Conservation (phyloP, 2,797 vertebrate species). For the Clarias laeviceps region DNA sequence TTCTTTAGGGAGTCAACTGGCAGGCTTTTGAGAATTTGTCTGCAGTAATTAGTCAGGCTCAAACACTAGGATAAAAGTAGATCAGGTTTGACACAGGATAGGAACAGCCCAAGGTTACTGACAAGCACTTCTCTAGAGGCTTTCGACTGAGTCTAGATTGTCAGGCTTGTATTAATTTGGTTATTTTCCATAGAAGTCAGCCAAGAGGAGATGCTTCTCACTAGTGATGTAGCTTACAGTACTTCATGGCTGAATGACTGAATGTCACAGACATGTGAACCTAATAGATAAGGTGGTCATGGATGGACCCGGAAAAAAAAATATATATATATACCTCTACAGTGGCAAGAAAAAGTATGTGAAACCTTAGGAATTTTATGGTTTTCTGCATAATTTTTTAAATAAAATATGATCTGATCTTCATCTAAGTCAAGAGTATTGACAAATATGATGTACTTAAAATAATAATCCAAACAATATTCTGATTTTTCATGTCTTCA, state of each 20-base stretch:
- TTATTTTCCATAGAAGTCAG: not conserved
- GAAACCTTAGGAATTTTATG: no score
- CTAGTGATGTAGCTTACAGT: not conserved
- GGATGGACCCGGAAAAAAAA: no score
- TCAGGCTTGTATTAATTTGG: not conserved
- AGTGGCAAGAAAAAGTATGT: no score
- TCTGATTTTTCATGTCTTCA: no score
- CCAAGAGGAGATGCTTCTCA: not conserved
- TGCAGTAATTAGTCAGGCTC: not conserved
- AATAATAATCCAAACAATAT: no score
- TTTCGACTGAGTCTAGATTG: not conserved
- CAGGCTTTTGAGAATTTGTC: not conserved
- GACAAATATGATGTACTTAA: no score
- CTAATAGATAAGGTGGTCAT: not conserved
- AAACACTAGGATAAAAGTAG: not conserved
- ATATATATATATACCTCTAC: not conserved
- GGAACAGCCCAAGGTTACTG: not conserved
- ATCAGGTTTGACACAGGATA: not conserved
- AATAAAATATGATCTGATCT: no score
- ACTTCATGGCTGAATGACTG: not conserved
- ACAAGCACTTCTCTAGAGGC: not conserved
- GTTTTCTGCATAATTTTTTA: no score
- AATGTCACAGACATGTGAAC: not conserved
- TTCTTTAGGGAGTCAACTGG: not conserved
- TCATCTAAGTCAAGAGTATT: no score